Evolutionary conservation across 2,797 vertebrate genomes (phyloP), one percentile per base, ranked within the genome.

Genomic region (Oreonectes daqikongensis): DNA sequence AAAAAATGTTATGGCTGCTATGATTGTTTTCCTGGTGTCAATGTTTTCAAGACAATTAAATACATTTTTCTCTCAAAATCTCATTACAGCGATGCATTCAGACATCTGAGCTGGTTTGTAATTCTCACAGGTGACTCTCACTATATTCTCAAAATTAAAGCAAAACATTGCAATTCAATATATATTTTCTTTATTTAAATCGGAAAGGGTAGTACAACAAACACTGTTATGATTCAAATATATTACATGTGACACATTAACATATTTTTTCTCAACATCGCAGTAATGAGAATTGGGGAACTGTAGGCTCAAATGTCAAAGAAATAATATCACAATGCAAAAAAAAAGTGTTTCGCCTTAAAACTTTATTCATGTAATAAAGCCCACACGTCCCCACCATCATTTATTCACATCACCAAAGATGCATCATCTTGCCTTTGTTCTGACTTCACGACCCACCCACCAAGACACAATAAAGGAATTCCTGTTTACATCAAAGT

Each of bases 401-500:
- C 10, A 24, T 35, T 6, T 26, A 32, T 55, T 55, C 22, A 14
- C 11, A 12, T 55, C 52, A 55, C 22, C 5, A 11, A 2, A 17
- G 4, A 64, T 52, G 57, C 17, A 60, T 46, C 55, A 22, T 24
- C 40, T 4, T 44, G 32, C n/a, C 64, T 76, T 38, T 59, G 38
- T 67, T 68, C 74, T 61, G 52, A 46, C 64, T 60, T 60, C 53
- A 57, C 15, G 30, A 69, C 55, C 66, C 55, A 52, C 66, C 75
- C 75, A 77, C 75, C 67, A 67, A 77, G 66, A 69, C 75, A 26
- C 73, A 59, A 75, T 50, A 77, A 77, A 77, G 66, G 17, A 40
- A 44, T 77, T 77, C 32, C 75, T 69, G 75, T 77, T 69, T 69
- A 77, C 66, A 77, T 77, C 55, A 69, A 52, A 69, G 55, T 69